Evolutionary conservation across 2,113 vertebrate genomes (phyloP).

Genomic region (Equus quagga): DNA sequence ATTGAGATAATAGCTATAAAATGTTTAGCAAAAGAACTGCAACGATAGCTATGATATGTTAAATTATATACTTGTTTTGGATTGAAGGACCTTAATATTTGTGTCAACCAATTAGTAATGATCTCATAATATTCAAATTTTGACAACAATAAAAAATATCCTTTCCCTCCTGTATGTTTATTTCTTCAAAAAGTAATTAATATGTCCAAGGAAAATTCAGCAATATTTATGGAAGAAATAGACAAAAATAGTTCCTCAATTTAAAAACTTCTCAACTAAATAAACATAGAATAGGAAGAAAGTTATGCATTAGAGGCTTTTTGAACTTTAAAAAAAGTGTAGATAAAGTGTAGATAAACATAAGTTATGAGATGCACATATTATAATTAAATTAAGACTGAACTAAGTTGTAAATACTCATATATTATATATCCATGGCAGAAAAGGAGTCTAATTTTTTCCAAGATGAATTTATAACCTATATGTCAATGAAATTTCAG

Average conservation of each 20-base stretch:
- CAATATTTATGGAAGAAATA: constrained; percentile 18
- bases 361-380: not conserved
- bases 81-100: not conserved
- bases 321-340: not conserved
- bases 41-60: not conserved
- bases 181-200: not conserved
- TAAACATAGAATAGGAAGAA: not conserved
- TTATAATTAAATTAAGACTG: constrained; percentile 39
- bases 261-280: constrained; percentile 14
- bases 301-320: not conserved
- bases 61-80: not conserved
- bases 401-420: constrained; percentile 38
- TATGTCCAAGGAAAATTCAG: not conserved
- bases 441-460: constrained; percentile 44
- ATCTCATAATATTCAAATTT: constrained; percentile 15
- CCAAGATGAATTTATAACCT: constrained; percentile 70
- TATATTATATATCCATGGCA: constrained; percentile 36
- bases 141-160: not conserved
- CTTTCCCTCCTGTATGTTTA: not conserved
- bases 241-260: not conserved
- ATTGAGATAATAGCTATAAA: not conserved
- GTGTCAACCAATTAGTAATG: not conserved
- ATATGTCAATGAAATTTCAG: constrained; percentile 72
- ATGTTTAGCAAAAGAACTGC: not conserved
- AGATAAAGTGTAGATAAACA: not conserved